Percentiles rank a stretch among this genome's conserved stretches.
Conservation (phyloP, 2,797 vertebrate genomes). For the Oreonectes daqikongensis region DNA sequence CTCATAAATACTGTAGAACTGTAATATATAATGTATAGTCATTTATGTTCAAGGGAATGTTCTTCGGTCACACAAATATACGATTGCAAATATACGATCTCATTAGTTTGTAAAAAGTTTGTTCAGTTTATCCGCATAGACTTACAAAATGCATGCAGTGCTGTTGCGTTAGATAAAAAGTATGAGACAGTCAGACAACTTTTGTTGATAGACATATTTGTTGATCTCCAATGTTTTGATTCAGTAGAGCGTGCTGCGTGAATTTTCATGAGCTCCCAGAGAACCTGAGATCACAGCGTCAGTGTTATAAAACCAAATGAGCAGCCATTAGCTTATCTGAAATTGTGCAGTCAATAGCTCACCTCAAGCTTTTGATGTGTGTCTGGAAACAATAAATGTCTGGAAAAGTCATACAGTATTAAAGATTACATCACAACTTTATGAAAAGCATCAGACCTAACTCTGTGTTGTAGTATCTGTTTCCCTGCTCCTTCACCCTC, state of each 20-base stretch:
- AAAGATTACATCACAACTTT: neutral
- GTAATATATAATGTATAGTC: neutral
- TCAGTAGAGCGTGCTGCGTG: neutral
- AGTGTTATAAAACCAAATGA: constrained; percentile 8
- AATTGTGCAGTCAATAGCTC: constrained; percentile 21
- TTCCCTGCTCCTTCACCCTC: neutral
- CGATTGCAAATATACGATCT: neutral
- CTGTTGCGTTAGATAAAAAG: neutral
- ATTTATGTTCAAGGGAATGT: neutral
- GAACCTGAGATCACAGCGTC: constrained; percentile 2
- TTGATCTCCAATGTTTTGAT: neutral
- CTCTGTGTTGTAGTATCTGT: neutral
- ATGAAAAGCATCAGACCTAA: neutral
- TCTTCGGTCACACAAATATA: neutral
- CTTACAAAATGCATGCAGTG: neutral
- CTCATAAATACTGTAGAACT: constrained; percentile 5
- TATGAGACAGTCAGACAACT: neutral
- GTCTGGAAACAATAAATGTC: constrained; percentile 6
- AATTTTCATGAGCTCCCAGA: constrained; percentile 9
- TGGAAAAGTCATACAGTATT: constrained; percentile 1
- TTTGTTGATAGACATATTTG: neutral
- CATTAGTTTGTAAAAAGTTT: neutral
- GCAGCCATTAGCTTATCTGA: constrained; percentile 16
- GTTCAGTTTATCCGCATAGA: neutral
- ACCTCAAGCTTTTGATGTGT: neutral